Base-by-base conservation (phyloP, 1,140 invertebrate genomes). In the Cherax quadricarinatus region DNA sequence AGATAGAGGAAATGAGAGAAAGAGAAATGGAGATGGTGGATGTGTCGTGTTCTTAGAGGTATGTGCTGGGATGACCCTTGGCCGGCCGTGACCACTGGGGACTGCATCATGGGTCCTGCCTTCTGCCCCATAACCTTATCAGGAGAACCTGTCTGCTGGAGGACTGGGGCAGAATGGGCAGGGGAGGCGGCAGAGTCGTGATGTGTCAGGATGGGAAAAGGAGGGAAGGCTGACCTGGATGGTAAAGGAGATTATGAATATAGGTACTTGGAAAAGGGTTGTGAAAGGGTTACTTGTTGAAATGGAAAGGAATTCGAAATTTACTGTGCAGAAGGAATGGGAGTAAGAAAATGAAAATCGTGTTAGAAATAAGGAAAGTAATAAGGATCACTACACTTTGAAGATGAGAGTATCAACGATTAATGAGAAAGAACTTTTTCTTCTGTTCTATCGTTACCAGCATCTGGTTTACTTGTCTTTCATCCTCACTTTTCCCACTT, bases 151-250 rank as follows among this genome's bases (percentile, higher is more conserved):
- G 85, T 87, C 85, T 87, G 85, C 57, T 49, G 85, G 51, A 78
- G 85, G 85, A 87, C 73, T 87, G 85, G 85, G 85, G 85, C 70
- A 87, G 53, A 87, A 87, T 87, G 73, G 85, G 85, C 85, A 87
- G 73, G 70, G 75, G 70, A 87, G 85, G 85, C 70, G 85, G 70
- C 24, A 75, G 85, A 75, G 85, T 87, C 85, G 79, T 51, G 49
- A 30, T 5, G 83, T 53, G 57, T 18, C n/a, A 24, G 14, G 60
- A 51, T 6, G 83, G 83, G 18, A 18, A 16, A 41, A 21, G 30
- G 30, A 18, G n/a, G 24, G 60, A 16, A 78, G 88, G 80, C 51
- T 89, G 86, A 81, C 86, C 86, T 88, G 86, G 86, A 78, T 51
- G 62, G 60, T 53, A 49, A 57, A 78, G 85, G 73, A 78, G 53